Evolutionary conservation across 2,797 vertebrate species (phyloP).

Genomic region (Rhadinocentrus ornatus): DNA sequence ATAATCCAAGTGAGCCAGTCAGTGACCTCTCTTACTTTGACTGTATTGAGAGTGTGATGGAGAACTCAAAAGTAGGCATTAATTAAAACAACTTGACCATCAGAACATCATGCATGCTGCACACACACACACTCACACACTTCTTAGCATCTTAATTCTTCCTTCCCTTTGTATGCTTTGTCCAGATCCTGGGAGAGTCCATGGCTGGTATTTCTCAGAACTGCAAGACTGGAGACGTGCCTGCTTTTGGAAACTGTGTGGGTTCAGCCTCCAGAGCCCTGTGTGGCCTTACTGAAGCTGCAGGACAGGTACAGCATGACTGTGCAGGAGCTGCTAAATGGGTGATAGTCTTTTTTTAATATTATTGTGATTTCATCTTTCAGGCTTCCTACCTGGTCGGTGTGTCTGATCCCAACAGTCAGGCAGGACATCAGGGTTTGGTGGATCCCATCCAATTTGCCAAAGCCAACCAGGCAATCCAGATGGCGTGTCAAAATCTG

Average conservation of each 20-base stretch:
- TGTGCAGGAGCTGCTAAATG: background rate
- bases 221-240: constrained; percentile 94
- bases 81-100: background rate
- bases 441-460: constrained; percentile 99
- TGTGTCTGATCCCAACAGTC: constrained; percentile 94
- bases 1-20: constrained; percentile 95
- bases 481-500: constrained; percentile 98
- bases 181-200: constrained; percentile 94
- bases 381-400: constrained; percentile 77
- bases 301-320: constrained; percentile 89
- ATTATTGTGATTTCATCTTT: background rate
- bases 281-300: constrained; percentile 96
- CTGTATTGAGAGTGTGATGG: constrained; percentile 99
- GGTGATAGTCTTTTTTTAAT: background rate
- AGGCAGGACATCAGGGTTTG: constrained; percentile 95
- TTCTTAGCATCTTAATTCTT: constrained; percentile 4
- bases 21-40: constrained; percentile 98
- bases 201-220: constrained; percentile 99
- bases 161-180: constrained; percentile 5
- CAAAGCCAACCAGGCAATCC: constrained; percentile 97
- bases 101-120: background rate
- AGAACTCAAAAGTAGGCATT: constrained; percentile 94
- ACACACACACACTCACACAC: background rate
- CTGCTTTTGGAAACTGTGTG: constrained; percentile 93
- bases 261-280: constrained; percentile 95